Evolutionary conservation across 1,140 invertebrate genomes (phyloP).

Genomic region (Pogonognathellus flavescens): DNA sequence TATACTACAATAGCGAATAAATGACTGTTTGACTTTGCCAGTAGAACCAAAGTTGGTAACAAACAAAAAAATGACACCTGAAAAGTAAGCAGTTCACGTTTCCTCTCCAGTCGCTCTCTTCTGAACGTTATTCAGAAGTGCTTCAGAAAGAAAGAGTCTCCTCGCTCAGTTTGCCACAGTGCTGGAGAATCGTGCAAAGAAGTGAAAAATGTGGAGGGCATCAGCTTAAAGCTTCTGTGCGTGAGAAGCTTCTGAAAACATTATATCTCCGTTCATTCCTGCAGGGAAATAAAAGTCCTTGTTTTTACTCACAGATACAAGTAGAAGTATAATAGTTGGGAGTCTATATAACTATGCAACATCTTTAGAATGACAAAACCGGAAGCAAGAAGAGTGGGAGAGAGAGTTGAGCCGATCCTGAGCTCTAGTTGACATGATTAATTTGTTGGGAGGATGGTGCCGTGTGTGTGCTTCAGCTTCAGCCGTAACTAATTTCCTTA

Average conservation of each 20-base stretch:
- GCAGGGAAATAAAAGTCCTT: neutral
- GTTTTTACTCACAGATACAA: neutral
- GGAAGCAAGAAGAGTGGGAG: neutral
- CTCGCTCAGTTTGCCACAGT: neutral
- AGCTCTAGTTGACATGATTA: constrained; percentile 40
- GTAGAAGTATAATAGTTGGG: neutral
- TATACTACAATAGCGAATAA: neutral
- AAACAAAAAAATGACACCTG: constrained; percentile 48
- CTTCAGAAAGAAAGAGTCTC: neutral
- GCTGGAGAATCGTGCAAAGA: constrained; percentile 20
- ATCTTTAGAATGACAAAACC: constrained; percentile 21
- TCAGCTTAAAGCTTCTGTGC: constrained; percentile 23
- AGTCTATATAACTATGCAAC: neutral
- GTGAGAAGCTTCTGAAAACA: constrained; percentile 19
- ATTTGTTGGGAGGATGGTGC: constrained; percentile 21
- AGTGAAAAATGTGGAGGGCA: constrained; percentile 36
- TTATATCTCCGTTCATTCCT: neutral
- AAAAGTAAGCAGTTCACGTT: constrained; percentile 32
- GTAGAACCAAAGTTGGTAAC: constrained; percentile 2
- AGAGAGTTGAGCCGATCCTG: constrained; percentile 24
- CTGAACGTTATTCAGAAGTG: neutral
- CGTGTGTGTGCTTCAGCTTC: neutral
- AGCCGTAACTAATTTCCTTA: constrained; percentile 27
- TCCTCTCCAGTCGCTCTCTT: neutral
- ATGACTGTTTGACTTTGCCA: constrained; percentile 12